Evolutionary conservation across 2,888 invertebrate genomes (phyloP), one percentile per base, ranked within the genome.

Genomic region (Entomobrya proxima): DNA sequence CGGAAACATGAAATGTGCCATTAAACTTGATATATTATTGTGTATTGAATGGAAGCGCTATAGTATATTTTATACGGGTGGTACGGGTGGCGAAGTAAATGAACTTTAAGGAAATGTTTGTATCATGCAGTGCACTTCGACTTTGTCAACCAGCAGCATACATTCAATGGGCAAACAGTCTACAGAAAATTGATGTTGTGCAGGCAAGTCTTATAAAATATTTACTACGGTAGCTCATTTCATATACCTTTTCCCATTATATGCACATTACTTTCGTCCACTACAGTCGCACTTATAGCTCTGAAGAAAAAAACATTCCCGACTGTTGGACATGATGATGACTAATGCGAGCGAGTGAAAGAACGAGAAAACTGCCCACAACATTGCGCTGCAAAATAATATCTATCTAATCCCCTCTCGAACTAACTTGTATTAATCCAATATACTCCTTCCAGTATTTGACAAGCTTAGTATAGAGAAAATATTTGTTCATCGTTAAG

Each of bases 151-250:
- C 37, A 35, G 30, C n/a, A 30, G 21, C 32, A 55, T 18, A 27
- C 4, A 50, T 24, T 50, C 18, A 67, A 35, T 24, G 40, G 44
- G 21, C 72, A 69, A 37, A 30, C 52, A 37, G 30, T 47, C 47
- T 30, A 72, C 47, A 72, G 21, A 7, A 47, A 72, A 35, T 11
- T 44, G 72, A 55, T 9, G 67, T 50, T 37, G 81, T 81, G 75
- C 80, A 80, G 78, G 85, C 52, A 50, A 85, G 64, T 85, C 78
- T 79, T 47, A 79, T 85, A 79, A 85, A 85, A 85, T 85, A 85
- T 85, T 78, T 74, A 85, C 74, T 61, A 64, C 85, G 64, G 74
- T 64, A 50, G 79, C 74, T 72, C 85, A 72, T 78, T 61, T 85
- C 37, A 44, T 72, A 18, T n/a, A n/a, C n/a, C n/a, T n/a, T n/a